A percentile compares a stretch with the other conserved stretches of the same genome.
These are phyloP conservation scores for Parauchenoglanis punctatus DNA, from an alignment of 2,797 vertebrate species.

Conservation along the genomic window DNA sequence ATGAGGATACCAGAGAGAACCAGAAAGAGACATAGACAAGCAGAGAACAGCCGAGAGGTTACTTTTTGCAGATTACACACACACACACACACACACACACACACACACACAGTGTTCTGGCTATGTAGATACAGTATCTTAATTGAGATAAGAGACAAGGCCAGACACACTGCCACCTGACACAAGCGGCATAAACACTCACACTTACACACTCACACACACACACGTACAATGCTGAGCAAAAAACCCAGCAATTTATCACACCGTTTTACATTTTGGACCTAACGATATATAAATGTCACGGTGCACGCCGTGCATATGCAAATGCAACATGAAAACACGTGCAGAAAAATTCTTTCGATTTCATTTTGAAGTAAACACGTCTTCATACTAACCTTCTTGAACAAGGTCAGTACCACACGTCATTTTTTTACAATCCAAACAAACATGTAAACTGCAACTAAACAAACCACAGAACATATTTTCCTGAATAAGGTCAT, in stretches of 20 bases:
- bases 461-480: conserved; percentile 6
- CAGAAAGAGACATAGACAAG: background rate
- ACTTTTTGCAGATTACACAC: background rate
- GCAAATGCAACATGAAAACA: background rate
- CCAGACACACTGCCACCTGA: conserved; percentile 50
- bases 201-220: background rate
- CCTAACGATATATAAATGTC: too few relatives aligned
- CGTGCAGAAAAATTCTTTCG: background rate
- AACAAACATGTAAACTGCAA: background rate
- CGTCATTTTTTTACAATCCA: background rate
- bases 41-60: background rate
- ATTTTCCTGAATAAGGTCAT: background rate
- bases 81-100: conserved; percentile 28
- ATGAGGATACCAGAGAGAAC: background rate
- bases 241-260: background rate
- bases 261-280: background rate
- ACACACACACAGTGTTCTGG: conserved; percentile 29
- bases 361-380: background rate
- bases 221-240: background rate
- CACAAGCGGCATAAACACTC: conserved; percentile 40
- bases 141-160: conserved; percentile 57
- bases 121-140: conserved; percentile 51
- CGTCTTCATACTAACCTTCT: background rate
- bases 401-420: background rate
- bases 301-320: background rate